phyloP scores from a whole-genome alignment of 2,888 invertebrate species.

The Drosophila hamatofila region DNA sequence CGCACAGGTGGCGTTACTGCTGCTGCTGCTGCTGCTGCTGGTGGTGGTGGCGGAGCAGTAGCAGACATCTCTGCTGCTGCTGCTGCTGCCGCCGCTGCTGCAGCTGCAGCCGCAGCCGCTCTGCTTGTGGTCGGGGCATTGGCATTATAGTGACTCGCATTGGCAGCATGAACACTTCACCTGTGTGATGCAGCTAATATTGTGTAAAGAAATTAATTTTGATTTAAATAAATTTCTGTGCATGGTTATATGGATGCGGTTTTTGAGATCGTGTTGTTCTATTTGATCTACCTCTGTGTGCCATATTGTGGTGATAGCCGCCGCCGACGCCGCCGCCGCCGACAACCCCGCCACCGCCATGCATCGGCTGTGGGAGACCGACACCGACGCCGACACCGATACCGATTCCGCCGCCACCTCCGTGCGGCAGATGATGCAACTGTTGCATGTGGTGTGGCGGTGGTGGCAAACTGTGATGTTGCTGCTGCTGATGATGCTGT shows the following conservation, averaged over 20 bases:
- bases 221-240: conserved; percentile 84
- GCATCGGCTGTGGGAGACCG: conserved; percentile 57
- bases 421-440: conserved; percentile 61
- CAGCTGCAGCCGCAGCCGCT: conserved; percentile 21
- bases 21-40: conserved; percentile 25
- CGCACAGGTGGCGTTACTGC: conserved; percentile 20
- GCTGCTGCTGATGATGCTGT: conserved; percentile 48
- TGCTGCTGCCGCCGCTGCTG: conserved; percentile 17
- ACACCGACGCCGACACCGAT: conserved; percentile 46
- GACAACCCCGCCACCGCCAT: conserved; percentile 48
- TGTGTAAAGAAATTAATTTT: conserved; percentile 79
- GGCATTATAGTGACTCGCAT: conserved; percentile 67
- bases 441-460: conserved; percentile 70
- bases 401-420: conserved; percentile 46
- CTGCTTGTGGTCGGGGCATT: conserved; percentile 46
- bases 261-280: conserved; percentile 85
- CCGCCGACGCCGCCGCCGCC: conserved; percentile 42
- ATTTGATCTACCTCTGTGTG: conserved; percentile 86
- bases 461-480: conserved; percentile 65
- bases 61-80: conserved; percentile 22
- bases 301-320: conserved; percentile 82
- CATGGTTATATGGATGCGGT: conserved; percentile 85
- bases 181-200: conserved; percentile 78
- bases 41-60: conserved; percentile 20
- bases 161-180: conserved; percentile 78